Evolutionary conservation across 2,888 invertebrate species (phyloP), one percentile per base, ranked within the genome.

Genomic region (Perizoma flavofasciatum): DNA sequence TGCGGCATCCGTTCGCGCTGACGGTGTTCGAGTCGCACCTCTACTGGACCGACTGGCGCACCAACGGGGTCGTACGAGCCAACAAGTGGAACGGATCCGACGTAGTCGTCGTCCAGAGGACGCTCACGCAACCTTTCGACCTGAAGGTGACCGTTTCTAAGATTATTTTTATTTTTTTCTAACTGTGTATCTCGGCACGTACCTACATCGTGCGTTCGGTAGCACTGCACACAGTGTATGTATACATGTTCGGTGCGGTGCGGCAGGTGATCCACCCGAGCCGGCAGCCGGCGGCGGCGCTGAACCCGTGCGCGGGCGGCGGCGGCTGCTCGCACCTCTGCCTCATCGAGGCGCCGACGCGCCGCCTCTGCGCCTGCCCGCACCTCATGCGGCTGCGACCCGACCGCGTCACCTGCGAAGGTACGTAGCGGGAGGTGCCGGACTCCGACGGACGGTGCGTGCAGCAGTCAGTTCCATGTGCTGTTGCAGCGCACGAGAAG

Each of bases 31-130:
- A 96, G 80, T 95, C 95, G 77, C 95, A 96, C 84, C 95, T 98
- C 8, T 98, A 97, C 89, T 98, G 98, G 97, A 98, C 97, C 0
- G 98, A 98, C 89, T 98, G 98, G 98, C 93, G 97, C 67, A 95
- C 95, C 57, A 97, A 97, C 82, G 95, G 96, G 64, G 96, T 98
- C 4, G 95, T 97, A 71, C 92, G 96, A 75, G 97, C 97, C 37
- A 96, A 96, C 89, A 98, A 98, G 88, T 97, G 96, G 95, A 95
- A 95, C 83, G 82, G 96, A 61, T 94, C 94, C 32, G 95, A 96
- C 81, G 95, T 97, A 4, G 92, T 94, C 61, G 94, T 96, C 10
- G 94, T 98, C 70, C 97, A 97, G 82, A 93, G 96, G 68, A 96
- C 97, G 8, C 93, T 96, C 64, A 95, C 96, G 4, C 98, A 98